Conservation (phyloP, 2,888 invertebrate genomes). For the Brachylomia viminalis region DNA sequence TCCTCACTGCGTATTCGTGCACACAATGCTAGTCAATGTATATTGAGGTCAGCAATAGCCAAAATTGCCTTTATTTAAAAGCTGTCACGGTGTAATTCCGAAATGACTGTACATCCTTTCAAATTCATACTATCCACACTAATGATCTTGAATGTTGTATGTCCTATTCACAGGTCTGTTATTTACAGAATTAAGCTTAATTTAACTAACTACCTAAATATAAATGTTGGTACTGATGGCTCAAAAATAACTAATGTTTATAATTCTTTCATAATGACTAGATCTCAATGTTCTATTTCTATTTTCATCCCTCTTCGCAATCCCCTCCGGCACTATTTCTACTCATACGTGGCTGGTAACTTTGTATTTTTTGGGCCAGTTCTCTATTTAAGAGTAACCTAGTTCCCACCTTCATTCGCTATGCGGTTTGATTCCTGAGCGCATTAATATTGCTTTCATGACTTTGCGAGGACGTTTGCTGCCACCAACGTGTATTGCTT, state of each 20-base stretch:
- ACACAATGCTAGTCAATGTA: neutral
- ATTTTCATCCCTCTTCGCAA: constrained; percentile 8
- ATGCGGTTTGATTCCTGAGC: constrained; percentile 55
- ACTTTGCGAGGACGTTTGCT: constrained; percentile 23
- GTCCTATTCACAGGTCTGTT: too few species aligned
- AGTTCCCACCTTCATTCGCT: constrained; percentile 46
- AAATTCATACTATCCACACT: neutral
- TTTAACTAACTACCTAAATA: too few species aligned
- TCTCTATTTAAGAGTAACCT: constrained; percentile 46
- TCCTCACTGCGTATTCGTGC: neutral
- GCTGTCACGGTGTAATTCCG: neutral
- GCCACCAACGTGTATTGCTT: constrained; percentile 1
- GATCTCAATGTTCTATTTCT: constrained; percentile 1
- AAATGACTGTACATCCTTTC: neutral
- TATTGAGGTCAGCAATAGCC: neutral
- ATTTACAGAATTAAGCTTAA: neutral
- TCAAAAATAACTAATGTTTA: too few species aligned
- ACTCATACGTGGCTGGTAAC: neutral
- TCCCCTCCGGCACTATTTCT: neutral
- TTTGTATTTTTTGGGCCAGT: constrained; percentile 14
- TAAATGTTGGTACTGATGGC: too few species aligned
- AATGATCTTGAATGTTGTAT: neutral
- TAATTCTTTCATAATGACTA: neutral
- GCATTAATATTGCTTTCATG: constrained; percentile 42
- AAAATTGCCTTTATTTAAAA: neutral